phyloP scores from a whole-genome alignment of 1,140 invertebrate species.

The Leptopilina boulardi region DNA sequence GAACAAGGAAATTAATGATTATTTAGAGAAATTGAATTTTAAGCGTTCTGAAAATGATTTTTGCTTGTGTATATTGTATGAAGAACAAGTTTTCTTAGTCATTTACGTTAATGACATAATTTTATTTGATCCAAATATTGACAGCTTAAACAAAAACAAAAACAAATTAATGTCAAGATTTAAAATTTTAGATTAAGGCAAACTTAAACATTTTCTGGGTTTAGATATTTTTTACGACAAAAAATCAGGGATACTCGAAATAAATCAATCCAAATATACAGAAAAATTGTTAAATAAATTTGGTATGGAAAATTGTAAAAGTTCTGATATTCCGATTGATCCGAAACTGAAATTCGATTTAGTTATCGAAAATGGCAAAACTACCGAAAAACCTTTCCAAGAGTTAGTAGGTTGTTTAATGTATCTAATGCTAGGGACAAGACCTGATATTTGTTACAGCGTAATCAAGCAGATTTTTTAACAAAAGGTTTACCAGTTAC shows the following conservation, averaged over 20 bases:
- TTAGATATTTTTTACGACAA: constrained; percentile 31
- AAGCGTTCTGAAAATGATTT: too few relatives aligned
- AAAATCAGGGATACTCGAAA: background rate
- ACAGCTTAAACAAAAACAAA: too few relatives aligned
- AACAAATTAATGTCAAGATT: constrained; percentile 47
- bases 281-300: constrained; percentile 15
- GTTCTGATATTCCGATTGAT: constrained; percentile 19
- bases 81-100: too few relatives aligned
- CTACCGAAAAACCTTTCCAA: background rate
- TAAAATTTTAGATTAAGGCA: constrained; percentile 23
- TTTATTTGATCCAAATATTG: too few relatives aligned
- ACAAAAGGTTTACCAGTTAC: too few relatives aligned
- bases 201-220: constrained; percentile 36
- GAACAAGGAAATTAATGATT: too few relatives aligned
- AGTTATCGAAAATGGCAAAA: background rate
- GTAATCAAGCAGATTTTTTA: too few relatives aligned
- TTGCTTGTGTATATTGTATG: too few relatives aligned
- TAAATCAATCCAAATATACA: constrained; percentile 36
- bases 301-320: constrained; percentile 10
- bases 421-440: background rate
- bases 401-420: background rate
- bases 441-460: background rate
- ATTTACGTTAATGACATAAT: too few relatives aligned
- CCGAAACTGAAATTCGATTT: background rate
- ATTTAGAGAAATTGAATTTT: too few relatives aligned